phyloP scores from a whole-genome alignment of 2,113 vertebrate genomes.

The Hippocampus abdominalis region DNA sequence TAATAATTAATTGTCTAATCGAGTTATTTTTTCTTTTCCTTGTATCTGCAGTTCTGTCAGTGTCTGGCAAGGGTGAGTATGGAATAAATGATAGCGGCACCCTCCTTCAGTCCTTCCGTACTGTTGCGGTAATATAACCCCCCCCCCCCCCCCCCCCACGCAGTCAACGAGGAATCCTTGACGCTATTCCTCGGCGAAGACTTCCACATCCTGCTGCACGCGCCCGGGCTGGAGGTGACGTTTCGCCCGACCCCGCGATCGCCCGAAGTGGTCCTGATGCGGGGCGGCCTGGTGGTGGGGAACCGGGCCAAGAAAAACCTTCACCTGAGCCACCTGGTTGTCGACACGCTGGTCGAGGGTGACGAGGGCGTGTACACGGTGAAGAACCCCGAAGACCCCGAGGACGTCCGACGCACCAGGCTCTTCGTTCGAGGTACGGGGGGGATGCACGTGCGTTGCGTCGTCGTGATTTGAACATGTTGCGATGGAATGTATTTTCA shows the following conservation, averaged over 20 bases:
- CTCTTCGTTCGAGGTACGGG: conserved; percentile 69
- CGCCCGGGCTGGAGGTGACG: conserved; percentile 36
- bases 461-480: not conserved
- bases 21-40: not conserved
- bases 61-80: conserved; percentile 58
- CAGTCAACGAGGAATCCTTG: conserved; percentile 30
- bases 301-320: conserved; percentile 50
- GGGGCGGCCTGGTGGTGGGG: conserved; percentile 13
- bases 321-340: conserved; percentile 50
- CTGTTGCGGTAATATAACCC: not conserved
- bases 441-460: not conserved
- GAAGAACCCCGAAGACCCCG: conserved; percentile 37
- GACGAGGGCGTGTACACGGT: conserved; percentile 72
- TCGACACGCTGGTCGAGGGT: conserved; percentile 60
- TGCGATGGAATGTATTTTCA: too few relatives aligned
- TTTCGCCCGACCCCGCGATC: conserved; percentile 34
- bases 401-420: conserved; percentile 27
- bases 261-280: conserved; percentile 51
- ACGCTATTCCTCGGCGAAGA: conserved; percentile 64
- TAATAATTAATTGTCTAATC: too few relatives aligned
- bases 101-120: not conserved
- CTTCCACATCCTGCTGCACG: conserved; percentile 61
- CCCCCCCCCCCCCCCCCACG: not conserved
- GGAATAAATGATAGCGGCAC: not conserved
- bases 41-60: conserved; percentile 51